Conservation (phyloP, 2,113 vertebrate genomes). For the Aspiorhynchus laticeps region DNA sequence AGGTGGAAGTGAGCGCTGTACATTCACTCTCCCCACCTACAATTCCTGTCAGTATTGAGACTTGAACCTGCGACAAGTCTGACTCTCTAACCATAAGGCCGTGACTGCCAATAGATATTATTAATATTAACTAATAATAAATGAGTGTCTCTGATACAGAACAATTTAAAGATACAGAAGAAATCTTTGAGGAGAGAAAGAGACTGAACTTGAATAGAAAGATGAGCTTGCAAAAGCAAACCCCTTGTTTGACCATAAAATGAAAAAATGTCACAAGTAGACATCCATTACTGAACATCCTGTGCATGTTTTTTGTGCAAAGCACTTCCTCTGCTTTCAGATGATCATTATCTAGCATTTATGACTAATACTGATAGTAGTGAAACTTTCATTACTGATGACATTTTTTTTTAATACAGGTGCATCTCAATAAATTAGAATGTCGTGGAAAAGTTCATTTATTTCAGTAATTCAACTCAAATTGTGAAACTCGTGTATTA, state of each 20-base stretch:
- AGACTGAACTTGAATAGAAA: not conserved
- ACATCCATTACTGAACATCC: not conserved
- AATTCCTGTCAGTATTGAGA: no score
- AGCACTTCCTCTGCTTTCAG: not conserved
- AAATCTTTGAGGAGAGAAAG: not conserved
- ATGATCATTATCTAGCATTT: not conserved
- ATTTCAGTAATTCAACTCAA: no score
- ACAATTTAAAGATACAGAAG: not conserved
- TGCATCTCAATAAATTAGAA: no score
- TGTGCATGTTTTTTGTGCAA: not conserved
- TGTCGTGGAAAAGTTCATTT: no score
- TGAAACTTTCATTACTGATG: not conserved
- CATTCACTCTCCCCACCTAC: no score
- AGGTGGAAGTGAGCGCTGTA: no score
- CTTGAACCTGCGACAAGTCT: no score
- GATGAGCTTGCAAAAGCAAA: not conserved
- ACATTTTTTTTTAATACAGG: no score
- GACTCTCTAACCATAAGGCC: no score
- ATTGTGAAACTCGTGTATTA: no score
- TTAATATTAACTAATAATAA: no score
- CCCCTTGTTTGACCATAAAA: not conserved
- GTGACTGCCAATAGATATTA: no score
- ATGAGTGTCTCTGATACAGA: not conserved
- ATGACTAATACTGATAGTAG: slow-evolving; percentile 1
- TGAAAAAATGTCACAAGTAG: not conserved